Conservation (phyloP, 2,888 invertebrate species). For the Lysandra coridon region DNA sequence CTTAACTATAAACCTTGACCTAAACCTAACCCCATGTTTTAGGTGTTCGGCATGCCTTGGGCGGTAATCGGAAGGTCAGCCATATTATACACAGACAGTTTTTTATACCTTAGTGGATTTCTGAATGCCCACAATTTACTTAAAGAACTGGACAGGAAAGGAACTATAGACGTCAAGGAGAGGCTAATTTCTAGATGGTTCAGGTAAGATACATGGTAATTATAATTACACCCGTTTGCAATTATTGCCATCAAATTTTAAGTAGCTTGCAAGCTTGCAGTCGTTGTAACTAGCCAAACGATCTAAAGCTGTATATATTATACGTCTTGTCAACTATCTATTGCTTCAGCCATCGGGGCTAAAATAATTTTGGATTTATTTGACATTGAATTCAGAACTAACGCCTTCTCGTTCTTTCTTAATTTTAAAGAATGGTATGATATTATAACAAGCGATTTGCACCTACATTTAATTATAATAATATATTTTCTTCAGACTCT, state of each 20-base stretch:
- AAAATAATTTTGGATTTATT: no score
- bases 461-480: not conserved
- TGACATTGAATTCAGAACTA: no score
- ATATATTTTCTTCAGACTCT: conserved; percentile 58
- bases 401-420: not conserved
- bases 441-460: not conserved
- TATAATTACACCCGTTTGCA: not conserved
- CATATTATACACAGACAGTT: conserved; percentile 82
- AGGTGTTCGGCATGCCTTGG: conserved; percentile 80
- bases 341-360: no score
- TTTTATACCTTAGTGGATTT: conserved; percentile 81
- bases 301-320: no score
- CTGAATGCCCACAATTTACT: conserved; percentile 78
- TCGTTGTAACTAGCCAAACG: no score
- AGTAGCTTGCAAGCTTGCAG: no score
- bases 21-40: conserved; percentile 26
- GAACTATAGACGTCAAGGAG: conserved; percentile 71
- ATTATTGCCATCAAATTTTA: no score
- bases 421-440: not conserved
- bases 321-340: no score
- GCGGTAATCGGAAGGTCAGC: conserved; percentile 81
- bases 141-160: conserved; percentile 73
- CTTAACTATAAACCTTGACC: not conserved
- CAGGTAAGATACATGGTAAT: conserved; percentile 53
- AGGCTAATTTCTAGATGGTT: conserved; percentile 77